Evolutionary conservation across 1,140 invertebrate genomes (phyloP).

Genomic region (Drosophila rhopaloa): DNA sequence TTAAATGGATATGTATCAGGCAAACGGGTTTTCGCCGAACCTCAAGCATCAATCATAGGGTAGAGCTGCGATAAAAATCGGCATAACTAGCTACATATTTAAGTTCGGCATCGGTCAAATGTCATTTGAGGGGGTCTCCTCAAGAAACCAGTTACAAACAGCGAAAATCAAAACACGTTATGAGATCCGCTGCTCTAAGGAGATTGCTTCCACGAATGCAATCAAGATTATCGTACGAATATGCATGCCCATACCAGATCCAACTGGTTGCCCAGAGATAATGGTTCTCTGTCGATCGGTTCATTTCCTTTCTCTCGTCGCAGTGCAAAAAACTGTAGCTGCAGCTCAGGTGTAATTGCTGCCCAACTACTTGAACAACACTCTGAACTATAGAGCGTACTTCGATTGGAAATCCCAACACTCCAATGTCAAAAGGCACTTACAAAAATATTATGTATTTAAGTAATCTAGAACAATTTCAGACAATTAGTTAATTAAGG

Average conservation of each 20-base stretch:
- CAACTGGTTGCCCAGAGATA: constrained; percentile 50
- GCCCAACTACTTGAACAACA: constrained; percentile 9
- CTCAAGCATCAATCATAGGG: constrained; percentile 22
- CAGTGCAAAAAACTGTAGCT: constrained; percentile 18
- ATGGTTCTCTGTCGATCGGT: constrained; percentile 36
- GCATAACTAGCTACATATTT: constrained; percentile 7
- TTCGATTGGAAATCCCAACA: not conserved
- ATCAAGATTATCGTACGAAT: constrained; percentile 40
- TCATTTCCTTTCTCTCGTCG: constrained; percentile 23
- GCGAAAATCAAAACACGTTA: constrained; percentile 34
- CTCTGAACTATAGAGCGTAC: constrained; percentile 14
- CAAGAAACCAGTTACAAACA: constrained; percentile 34
- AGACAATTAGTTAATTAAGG: too few relatives aligned
- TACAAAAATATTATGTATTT: not conserved
- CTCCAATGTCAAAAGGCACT: constrained; percentile 4
- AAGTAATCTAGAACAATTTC: not conserved
- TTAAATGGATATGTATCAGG: constrained; percentile 35
- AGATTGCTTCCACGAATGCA: constrained; percentile 39
- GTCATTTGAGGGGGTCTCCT: constrained; percentile 16
- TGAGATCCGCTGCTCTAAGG: constrained; percentile 24
- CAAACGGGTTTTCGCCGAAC: constrained; percentile 24
- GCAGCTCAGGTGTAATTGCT: constrained; percentile 38
- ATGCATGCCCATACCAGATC: constrained; percentile 33
- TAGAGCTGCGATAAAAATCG: constrained; percentile 7
- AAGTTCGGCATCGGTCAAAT: constrained; percentile 39